A percentile compares a stretch with the other conserved stretches of the same genome.
Evolutionary conservation across 1,140 invertebrate species (phyloP).

Genomic region (Heliothis virescens): DNA sequence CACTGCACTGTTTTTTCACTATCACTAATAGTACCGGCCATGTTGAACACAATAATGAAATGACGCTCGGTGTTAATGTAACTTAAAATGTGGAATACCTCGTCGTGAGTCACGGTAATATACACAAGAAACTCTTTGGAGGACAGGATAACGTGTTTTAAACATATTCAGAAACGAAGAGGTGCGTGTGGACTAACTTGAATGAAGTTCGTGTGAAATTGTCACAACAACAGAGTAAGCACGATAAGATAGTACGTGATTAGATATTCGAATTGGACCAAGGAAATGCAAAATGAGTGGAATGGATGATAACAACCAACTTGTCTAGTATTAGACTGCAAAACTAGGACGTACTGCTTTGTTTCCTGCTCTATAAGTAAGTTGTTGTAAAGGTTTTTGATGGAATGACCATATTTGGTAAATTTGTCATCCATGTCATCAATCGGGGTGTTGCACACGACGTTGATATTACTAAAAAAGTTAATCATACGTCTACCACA

Average conservation of each 20-base stretch:
- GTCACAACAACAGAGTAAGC: background rate
- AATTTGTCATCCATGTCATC: too few relatives aligned
- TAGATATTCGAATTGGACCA: constrained; percentile 75
- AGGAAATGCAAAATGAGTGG: constrained; percentile 60
- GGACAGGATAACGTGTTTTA: background rate
- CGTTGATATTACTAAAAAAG: background rate
- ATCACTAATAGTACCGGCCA: constrained; percentile 42
- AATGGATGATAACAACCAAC: background rate
- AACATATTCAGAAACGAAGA: background rate
- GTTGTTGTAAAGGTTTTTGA: too few relatives aligned
- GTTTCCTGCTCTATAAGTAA: too few relatives aligned
- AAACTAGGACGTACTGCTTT: background rate
- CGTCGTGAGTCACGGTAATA: constrained; percentile 17
- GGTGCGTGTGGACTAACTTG: background rate
- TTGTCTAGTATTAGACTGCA: background rate
- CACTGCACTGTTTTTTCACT: constrained; percentile 64
- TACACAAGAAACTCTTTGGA: background rate
- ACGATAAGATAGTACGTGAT: constrained; percentile 60
- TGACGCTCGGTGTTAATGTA: background rate
- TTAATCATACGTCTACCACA: background rate
- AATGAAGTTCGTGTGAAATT: constrained; percentile 26
- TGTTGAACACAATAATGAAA: constrained; percentile 37
- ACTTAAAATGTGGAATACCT: constrained; percentile 11
- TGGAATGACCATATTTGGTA: too few relatives aligned
- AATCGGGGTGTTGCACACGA: background rate